Evolutionary conservation across 2,113 vertebrate species (phyloP), one percentile per base, ranked within the genome.

Genomic region (Himantopus leucocephalus): DNA sequence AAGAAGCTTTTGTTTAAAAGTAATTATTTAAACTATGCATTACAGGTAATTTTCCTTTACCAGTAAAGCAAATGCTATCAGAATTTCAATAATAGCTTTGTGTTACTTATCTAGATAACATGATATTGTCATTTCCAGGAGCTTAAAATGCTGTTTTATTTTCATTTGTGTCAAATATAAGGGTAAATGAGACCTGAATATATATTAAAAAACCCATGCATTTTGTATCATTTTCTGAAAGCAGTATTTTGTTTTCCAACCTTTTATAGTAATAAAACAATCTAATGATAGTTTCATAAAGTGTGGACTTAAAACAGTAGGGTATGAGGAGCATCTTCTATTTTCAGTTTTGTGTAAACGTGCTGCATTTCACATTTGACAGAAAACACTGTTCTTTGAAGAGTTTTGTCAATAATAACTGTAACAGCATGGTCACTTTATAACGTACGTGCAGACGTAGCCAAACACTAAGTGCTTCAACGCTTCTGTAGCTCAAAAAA

Each of bases 21-120:
- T 98, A 98, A 98, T 98, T 98, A 98, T 98, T 98, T 98, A 98
- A 98, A 98, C 98, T 98, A 97, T 96, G 97, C 96, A 98, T 98
- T 98, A 98, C 97, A 98, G 98, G 98, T 98, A 98, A 98, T 98
- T 98, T 98, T 97, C 98, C 96, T 97, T 98, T 96, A 97, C 96
- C 88, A 94, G 94, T 96, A 98, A 97, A 95, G 97, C 82, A 97
- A 98, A 97, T 98, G 97, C 97, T 98, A 98, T 98, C 97, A 97
- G 97, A 98, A 98, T 98, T 98, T 97, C 98, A 98, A 97, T 98
- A 96, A 96, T 93, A 95, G 97, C 95, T 97, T 96, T 91, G 96
- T 89, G 72, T 97, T 85, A 94, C 92, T 97, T 97, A 95, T 96
- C 96, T 96, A 91, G 93, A 97, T 97, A 97, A 97, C 80, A 84